phyloP scores from a whole-genome alignment of 2,797 vertebrate species.

The Sebastiscus tertius region DNA sequence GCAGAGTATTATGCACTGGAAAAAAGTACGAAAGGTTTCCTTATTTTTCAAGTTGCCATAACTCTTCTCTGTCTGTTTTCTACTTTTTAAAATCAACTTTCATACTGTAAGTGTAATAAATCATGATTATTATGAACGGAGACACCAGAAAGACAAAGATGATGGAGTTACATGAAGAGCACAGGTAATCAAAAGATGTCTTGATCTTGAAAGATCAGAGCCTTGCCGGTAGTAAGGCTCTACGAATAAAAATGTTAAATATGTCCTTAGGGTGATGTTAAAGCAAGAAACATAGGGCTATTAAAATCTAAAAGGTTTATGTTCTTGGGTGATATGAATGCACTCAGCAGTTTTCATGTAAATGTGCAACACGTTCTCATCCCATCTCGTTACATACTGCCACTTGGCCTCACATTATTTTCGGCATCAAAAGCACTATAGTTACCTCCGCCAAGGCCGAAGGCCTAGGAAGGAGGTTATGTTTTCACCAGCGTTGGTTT shows the following conservation, averaged over 20 bases:
- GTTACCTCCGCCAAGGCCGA: no score
- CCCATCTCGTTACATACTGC: no score
- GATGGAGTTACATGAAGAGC: background rate
- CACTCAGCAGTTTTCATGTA: background rate
- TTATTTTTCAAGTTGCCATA: conserved; percentile 40
- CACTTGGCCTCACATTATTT: no score
- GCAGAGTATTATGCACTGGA: conserved; percentile 23
- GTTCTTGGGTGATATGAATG: background rate
- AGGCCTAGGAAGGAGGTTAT: no score
- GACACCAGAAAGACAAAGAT: background rate
- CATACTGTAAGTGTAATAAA: background rate
- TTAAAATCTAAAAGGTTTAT: background rate
- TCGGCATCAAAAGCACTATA: no score
- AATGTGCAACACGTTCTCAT: no score
- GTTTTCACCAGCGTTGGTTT: no score
- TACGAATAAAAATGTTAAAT: background rate
- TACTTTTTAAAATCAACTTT: background rate
- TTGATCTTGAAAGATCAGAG: background rate
- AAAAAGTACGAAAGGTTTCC: conserved; percentile 19
- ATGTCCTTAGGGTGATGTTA: background rate
- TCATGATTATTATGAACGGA: background rate
- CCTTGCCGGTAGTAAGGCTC: background rate
- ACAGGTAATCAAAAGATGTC: background rate
- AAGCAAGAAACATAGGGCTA: background rate
- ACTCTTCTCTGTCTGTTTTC: conserved; percentile 27